phyloP scores from a whole-genome alignment of 2,113 vertebrate genomes.

The Grallaria varia region DNA sequence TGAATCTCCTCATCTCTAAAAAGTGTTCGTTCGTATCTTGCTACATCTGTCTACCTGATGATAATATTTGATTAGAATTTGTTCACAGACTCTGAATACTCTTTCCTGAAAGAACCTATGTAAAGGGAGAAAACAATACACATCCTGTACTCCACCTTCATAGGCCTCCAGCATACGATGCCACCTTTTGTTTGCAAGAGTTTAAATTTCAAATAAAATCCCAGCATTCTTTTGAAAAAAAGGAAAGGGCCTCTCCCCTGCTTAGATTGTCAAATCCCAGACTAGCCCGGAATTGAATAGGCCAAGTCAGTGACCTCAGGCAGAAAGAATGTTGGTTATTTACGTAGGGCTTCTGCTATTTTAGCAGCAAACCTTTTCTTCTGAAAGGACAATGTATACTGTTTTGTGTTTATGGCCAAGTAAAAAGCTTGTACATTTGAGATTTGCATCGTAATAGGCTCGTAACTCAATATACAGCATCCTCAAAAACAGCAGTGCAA shows the following conservation, averaged over 20 bases:
- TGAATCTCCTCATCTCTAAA: neutral
- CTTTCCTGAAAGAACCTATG: constrained; percentile 51
- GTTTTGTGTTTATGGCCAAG: constrained; percentile 77
- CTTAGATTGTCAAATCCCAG: constrained; percentile 73
- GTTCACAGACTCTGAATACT: constrained; percentile 44
- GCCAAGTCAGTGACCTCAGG: constrained; percentile 93
- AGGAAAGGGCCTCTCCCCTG: constrained; percentile 67
- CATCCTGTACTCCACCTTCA: constrained; percentile 69
- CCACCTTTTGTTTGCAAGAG: constrained; percentile 71
- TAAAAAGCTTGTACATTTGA: constrained; percentile 74
- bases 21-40: neutral
- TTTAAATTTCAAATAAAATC: constrained; percentile 73
- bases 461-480: constrained; percentile 54
- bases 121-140: constrained; percentile 68
- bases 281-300: constrained; percentile 81
- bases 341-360: constrained; percentile 82
- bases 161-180: constrained; percentile 67
- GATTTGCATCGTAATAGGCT: constrained; percentile 72
- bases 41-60: constrained; percentile 1
- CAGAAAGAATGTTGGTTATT: constrained; percentile 91
- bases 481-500: constrained; percentile 33
- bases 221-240: constrained; percentile 67
- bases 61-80: constrained; percentile 44
- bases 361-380: constrained; percentile 80
- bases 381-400: constrained; percentile 77